Percentiles rank a stretch among this genome's conserved stretches.
These are phyloP conservation scores for Ageneiosus marmoratus DNA, from an alignment of 2,113 vertebrate genomes.

Conservation along the genomic window DNA sequence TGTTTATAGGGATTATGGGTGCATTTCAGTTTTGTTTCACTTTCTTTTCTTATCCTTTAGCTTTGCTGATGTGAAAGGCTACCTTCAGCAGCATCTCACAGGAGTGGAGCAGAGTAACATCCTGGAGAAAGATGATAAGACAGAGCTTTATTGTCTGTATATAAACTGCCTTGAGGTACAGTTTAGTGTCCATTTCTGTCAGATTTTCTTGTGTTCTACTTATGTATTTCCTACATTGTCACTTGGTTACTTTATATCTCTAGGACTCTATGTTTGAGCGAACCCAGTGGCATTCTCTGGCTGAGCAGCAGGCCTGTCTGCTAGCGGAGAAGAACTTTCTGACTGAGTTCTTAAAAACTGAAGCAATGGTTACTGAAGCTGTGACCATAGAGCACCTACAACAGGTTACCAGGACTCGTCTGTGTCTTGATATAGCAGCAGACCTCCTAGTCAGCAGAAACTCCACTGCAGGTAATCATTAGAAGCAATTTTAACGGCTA, in stretches of 20 bases:
- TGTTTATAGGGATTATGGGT: not conserved
- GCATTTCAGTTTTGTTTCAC: not conserved
- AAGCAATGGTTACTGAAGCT: not conserved
- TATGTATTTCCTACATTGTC: not conserved
- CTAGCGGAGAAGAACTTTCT: conserved; percentile 54
- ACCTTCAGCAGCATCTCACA: conserved; percentile 80
- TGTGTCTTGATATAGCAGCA: conserved; percentile 79
- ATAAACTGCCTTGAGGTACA: conserved; percentile 88
- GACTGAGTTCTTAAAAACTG: conserved; percentile 62
- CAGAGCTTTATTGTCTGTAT: conserved; percentile 85
- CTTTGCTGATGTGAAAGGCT: conserved; percentile 81
- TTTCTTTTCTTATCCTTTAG: conserved; percentile 60
- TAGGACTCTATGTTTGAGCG: conserved; percentile 89
- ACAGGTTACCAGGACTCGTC: conserved; percentile 78
- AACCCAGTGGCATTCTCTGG: conserved; percentile 63
- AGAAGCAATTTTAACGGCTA: not conserved
- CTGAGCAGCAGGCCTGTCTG: conserved; percentile 44
- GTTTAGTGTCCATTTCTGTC: not conserved
- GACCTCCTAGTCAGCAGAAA: conserved; percentile 65
- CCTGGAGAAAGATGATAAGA: conserved; percentile 76
- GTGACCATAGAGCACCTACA: conserved; percentile 79
- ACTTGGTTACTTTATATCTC: conserved; percentile 1
- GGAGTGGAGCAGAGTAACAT: conserved; percentile 75
- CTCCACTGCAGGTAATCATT: conserved; percentile 49
- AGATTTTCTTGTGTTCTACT: not conserved